These are phyloP conservation scores for Periophthalmus magnuspinnatus DNA, from an alignment of 2,797 vertebrate species.

Conservation along the genomic window DNA sequence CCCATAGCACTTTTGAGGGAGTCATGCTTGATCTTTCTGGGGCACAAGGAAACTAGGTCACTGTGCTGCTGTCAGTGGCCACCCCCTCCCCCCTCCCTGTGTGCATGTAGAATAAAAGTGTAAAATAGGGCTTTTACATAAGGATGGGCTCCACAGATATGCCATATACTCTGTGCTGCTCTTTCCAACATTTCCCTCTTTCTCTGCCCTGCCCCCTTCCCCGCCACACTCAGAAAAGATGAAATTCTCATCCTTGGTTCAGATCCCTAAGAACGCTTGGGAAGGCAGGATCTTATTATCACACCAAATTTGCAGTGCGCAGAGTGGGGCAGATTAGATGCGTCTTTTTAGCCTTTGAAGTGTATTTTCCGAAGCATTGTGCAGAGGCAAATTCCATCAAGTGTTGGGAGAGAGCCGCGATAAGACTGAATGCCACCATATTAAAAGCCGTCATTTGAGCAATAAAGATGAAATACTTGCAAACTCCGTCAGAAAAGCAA, in stretches of 20 bases:
- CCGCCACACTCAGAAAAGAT: constrained; percentile 44
- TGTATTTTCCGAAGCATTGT: constrained; percentile 73
- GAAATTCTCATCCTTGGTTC: constrained; percentile 70
- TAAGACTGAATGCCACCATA: constrained; percentile 70
- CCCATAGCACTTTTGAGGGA: constrained; percentile 62
- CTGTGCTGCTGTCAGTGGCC: constrained; percentile 66
- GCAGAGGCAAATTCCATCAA: constrained; percentile 76
- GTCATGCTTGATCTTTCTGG: constrained; percentile 73
- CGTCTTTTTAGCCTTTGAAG: constrained; percentile 71
- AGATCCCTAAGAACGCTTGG: constrained; percentile 70
- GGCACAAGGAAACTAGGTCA: constrained; percentile 79
- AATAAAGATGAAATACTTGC: constrained; percentile 66
- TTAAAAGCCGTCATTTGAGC: constrained; percentile 71
- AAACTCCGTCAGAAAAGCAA: constrained; percentile 56
- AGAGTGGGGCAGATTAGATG: constrained; percentile 75
- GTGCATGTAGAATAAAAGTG: constrained; percentile 43
- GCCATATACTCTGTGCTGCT: constrained; percentile 45
- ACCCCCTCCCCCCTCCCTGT: constrained; percentile 16
- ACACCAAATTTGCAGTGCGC: constrained; percentile 67
- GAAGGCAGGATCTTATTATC: constrained; percentile 75
- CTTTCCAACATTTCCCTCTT: constrained; percentile 67
- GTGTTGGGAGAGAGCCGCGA: constrained; percentile 62
- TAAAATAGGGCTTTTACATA: constrained; percentile 76
- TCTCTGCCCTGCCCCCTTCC: constrained; percentile 20
- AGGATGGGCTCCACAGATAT: constrained; percentile 64